These are phyloP conservation scores for Oscheius myriophilus DNA, from an alignment of 2,888 invertebrate genomes.

Conservation along the genomic window DNA sequence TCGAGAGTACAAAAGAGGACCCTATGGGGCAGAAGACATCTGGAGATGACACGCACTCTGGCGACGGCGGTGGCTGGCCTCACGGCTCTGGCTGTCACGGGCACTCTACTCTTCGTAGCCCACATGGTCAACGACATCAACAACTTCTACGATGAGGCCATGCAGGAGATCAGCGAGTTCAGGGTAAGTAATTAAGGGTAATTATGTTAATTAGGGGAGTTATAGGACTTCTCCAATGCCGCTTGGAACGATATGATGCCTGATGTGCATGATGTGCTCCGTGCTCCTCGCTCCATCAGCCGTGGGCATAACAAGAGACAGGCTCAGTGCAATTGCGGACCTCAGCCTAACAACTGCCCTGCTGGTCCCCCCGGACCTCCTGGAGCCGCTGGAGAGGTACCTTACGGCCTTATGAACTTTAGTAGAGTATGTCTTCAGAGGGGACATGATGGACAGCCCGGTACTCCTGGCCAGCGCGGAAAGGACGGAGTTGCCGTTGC, in stretches of 20 bases:
- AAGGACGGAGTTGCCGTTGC: constrained; percentile 7
- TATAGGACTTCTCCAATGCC: not conserved
- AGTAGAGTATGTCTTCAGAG: not conserved
- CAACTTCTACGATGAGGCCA: constrained; percentile 39
- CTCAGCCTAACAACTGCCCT: constrained; percentile 10
- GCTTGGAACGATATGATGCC: constrained; percentile 26
- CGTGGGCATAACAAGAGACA: constrained; percentile 40
- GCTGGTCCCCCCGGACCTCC: constrained; percentile 6
- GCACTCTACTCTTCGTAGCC: constrained; percentile 8
- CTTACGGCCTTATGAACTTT: no score
- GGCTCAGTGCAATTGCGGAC: constrained; percentile 25
- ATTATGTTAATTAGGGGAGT: not conserved
- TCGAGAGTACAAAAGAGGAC: not conserved
- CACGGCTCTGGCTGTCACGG: not conserved
- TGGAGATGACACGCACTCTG: constrained; percentile 16
- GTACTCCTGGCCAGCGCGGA: constrained; percentile 30
- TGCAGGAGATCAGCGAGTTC: constrained; percentile 35
- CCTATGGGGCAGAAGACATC: no score
- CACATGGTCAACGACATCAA: constrained; percentile 45
- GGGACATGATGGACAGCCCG: constrained; percentile 22
- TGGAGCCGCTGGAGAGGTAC: constrained; percentile 33
- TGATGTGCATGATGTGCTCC: constrained; percentile 11
- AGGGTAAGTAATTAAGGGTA: not conserved
- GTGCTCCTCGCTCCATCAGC: constrained; percentile 15
- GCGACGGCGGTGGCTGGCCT: constrained; percentile 18